phyloP scores from a whole-genome alignment of 2,797 vertebrate species.

The Lutra lutra region DNA sequence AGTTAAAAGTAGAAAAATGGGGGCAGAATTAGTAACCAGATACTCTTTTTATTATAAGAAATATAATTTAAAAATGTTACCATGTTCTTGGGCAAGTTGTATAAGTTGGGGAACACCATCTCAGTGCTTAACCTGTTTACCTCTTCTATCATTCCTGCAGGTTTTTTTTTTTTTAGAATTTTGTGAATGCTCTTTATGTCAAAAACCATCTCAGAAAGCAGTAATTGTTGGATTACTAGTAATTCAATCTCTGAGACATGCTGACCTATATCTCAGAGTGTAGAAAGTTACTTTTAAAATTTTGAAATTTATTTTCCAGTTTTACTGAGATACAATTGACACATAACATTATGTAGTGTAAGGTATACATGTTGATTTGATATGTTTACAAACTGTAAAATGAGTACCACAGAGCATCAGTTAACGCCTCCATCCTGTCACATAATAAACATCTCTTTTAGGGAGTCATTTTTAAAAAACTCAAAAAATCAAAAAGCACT shows the following conservation, averaged over 20 bases:
- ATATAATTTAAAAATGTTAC: background rate
- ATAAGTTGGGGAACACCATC: background rate
- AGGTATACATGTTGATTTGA: background rate
- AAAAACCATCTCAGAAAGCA: background rate
- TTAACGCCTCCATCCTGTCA: background rate
- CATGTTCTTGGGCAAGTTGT: background rate
- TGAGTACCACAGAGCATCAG: background rate
- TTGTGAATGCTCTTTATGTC: background rate
- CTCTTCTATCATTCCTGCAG: background rate
- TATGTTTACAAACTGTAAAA: background rate
- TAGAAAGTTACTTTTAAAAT: background rate
- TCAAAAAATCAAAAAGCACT: slow-evolving; percentile 3
- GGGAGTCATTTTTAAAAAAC: background rate
- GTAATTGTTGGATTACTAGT: background rate
- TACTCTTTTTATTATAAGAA: slow-evolving; percentile 52
- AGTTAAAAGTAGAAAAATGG: slow-evolving; percentile 58
- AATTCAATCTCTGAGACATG: background rate
- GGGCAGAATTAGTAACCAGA: slow-evolving; percentile 16
- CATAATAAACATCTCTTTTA: background rate
- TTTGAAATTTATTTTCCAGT: background rate
- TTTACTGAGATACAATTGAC: background rate
- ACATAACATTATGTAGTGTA: background rate
- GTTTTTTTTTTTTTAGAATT: background rate
- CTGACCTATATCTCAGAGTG: background rate
- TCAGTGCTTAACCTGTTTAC: background rate